A percentile compares a stretch with the other conserved stretches of the same genome.
Evolutionary conservation across 1,140 invertebrate species (phyloP).

Genomic region (Sinonovacula constricta): DNA sequence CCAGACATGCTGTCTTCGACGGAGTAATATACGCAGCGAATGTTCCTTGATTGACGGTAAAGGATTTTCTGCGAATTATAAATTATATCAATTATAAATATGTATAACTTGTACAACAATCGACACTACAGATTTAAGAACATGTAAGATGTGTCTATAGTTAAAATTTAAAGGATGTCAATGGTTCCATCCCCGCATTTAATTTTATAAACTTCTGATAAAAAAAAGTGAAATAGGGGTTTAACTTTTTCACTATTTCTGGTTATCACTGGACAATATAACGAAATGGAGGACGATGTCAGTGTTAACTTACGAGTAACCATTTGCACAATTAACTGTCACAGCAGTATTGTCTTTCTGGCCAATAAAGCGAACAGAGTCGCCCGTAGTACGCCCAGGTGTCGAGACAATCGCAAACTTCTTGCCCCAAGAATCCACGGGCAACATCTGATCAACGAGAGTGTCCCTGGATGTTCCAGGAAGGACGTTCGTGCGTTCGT

Average conservation of each 20-base stretch:
- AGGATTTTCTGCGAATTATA: constrained; percentile 18
- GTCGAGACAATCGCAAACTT: constrained; percentile 60
- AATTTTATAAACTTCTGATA: no score
- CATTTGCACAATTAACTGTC: constrained; percentile 15
- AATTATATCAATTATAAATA: no score
- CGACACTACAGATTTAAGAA: no score
- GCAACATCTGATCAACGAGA: constrained; percentile 65
- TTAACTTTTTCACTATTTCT: no score
- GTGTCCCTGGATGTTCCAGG: constrained; percentile 55
- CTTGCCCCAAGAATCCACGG: constrained; percentile 67
- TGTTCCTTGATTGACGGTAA: constrained; percentile 17
- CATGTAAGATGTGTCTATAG: no score
- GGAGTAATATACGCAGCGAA: neutral
- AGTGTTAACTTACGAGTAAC: constrained; percentile 13
- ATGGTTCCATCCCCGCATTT: no score
- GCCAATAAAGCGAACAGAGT: constrained; percentile 62
- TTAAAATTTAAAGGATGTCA: no score
- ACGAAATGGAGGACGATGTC: no score
- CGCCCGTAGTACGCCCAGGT: constrained; percentile 59
- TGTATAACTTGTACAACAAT: no score
- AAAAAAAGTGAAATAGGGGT: no score
- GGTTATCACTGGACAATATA: no score
- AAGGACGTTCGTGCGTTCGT: constrained; percentile 55
- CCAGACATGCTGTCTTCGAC: neutral
- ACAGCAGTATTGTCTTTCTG: constrained; percentile 56